Conservation (phyloP, 2,113 vertebrate species). For the Xiphorhynchus elegans region DNA sequence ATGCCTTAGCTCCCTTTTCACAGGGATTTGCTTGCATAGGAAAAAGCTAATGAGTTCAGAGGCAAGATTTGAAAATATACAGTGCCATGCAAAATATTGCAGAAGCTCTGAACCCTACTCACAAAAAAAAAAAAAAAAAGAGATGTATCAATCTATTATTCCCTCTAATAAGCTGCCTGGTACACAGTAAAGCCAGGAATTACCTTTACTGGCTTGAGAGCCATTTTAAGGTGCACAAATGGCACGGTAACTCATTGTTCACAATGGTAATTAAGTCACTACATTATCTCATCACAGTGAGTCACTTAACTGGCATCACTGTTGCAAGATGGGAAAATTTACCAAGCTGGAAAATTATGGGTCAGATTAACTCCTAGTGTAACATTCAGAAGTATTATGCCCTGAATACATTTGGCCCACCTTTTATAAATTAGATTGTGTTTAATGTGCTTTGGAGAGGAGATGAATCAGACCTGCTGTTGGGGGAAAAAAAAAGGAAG, state of each 20-base stretch:
- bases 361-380: slow-evolving; percentile 66
- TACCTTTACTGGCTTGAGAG: slow-evolving; percentile 19
- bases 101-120: neutral
- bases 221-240: slow-evolving; percentile 51
- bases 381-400: slow-evolving; percentile 62
- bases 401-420: slow-evolving; percentile 66
- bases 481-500: neutral
- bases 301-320: slow-evolving; percentile 66
- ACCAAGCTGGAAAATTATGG: slow-evolving; percentile 69
- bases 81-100: neutral
- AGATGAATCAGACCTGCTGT: slow-evolving; percentile 53
- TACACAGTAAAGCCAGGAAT: slow-evolving; percentile 16
- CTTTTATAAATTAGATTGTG: slow-evolving; percentile 55
- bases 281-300: slow-evolving; percentile 68
- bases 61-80: neutral
- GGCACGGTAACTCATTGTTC: slow-evolving; percentile 62
- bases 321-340: slow-evolving; percentile 68
- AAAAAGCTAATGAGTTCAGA: slow-evolving; percentile 26
- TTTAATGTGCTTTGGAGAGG: slow-evolving; percentile 49
- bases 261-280: slow-evolving; percentile 63
- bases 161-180: neutral
- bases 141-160: slow-evolving; percentile 13
- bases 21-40: neutral
- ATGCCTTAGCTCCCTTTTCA: slow-evolving; percentile 30
- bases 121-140: neutral